These are phyloP conservation scores for Chalcis sispes DNA, from an alignment of 2,888 invertebrate species.

Conservation along the genomic window DNA sequence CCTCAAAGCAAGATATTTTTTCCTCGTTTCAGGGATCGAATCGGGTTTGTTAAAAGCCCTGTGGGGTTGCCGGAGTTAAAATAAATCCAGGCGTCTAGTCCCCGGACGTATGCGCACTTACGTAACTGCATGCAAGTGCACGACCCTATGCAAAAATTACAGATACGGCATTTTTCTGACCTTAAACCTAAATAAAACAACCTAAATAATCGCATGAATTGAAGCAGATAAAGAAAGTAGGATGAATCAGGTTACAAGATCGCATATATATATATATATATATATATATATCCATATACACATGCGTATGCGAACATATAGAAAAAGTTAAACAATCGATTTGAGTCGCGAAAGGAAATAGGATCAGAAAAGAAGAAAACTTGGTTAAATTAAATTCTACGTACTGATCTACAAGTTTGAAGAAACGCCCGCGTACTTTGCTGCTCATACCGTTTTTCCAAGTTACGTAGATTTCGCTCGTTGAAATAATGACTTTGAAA, in stretches of 20 bases:
- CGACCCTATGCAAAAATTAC: conserved; percentile 43
- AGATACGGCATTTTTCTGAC: conserved; percentile 44
- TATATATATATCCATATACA: neutral
- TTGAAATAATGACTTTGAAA: too few species aligned
- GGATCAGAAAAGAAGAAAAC: neutral
- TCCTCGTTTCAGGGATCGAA: conserved; percentile 57
- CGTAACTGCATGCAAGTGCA: conserved; percentile 31
- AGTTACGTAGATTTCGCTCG: too few species aligned
- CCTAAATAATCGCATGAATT: conserved; percentile 38
- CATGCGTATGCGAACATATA: neutral
- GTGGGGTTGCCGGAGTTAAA: conserved; percentile 56
- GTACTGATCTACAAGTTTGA: neutral
- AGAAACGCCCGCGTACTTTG: neutral
- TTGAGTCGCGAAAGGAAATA: neutral
- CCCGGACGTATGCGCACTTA: conserved; percentile 44
- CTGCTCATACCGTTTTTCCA: conserved; percentile 13
- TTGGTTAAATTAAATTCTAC: conserved; percentile 29
- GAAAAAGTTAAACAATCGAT: conserved; percentile 11
- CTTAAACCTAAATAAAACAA: conserved; percentile 51
- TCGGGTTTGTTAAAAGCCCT: conserved; percentile 62
- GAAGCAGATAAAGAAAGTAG: neutral
- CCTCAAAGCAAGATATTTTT: conserved; percentile 58
- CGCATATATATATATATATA: neutral
- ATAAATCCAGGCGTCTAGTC: conserved; percentile 59
- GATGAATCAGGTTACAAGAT: neutral